phyloP scores from a whole-genome alignment of 2,797 vertebrate species.

The Tragopan temminckii region DNA sequence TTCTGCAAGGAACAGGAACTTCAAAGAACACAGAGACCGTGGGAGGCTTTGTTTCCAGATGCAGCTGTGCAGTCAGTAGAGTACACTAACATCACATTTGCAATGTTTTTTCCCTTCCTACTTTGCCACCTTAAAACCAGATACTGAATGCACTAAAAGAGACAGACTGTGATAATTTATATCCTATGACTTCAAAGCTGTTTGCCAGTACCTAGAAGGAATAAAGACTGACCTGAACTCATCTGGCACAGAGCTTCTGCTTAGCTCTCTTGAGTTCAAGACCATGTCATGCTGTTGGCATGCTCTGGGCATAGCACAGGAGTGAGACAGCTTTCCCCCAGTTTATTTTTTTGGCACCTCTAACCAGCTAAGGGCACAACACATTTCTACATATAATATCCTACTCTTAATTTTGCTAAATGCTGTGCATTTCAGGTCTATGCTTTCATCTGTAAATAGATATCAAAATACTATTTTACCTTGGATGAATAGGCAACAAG shows the following conservation, averaged over 20 bases:
- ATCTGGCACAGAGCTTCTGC: background rate
- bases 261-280: fast-evolving
- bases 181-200: background rate
- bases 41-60: background rate
- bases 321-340: background rate
- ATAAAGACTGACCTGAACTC: background rate
- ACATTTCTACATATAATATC: background rate
- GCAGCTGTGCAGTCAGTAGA: background rate
- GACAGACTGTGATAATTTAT: background rate
- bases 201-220: background rate
- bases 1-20: background rate
- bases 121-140: background rate
- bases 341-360: fast-evolving
- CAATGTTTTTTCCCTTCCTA: background rate
- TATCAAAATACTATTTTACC: background rate
- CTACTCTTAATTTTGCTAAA: background rate
- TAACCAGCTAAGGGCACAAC: background rate
- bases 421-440: background rate
- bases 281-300: background rate
- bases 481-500: background rate
- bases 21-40: background rate
- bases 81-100: background rate
- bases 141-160: background rate
- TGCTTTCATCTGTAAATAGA: background rate
- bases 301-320: fast-evolving